Base-by-base conservation (phyloP, 2,797 vertebrate genomes). In the Propithecus deckenii region DNA sequence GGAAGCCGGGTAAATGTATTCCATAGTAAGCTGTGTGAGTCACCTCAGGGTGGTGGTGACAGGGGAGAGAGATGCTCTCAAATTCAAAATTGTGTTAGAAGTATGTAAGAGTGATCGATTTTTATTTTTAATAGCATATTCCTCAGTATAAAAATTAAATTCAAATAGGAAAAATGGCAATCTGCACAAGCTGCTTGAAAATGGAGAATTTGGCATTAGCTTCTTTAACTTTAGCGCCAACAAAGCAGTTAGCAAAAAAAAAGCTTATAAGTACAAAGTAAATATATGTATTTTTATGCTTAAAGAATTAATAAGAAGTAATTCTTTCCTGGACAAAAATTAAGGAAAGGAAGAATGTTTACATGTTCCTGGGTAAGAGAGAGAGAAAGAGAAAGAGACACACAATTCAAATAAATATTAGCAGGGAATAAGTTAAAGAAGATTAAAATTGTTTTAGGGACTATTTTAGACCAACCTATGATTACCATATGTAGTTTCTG, bases 21-120 rank as follows among this genome's bases (percentile, higher is more conserved):
- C 97, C 92, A 86, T 61, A 95, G 74, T 92, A 95, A 96, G 97
- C 96, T 95, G 92, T 91, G 91, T 97, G 97, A 97, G 95, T 97
- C 92, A 98, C 97, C 91, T 98, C 96, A 71, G 97, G 93, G 92
- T 83, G 86, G 69, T 30, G 63, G 57, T 14, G 38, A 61, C 35
- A 78, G 71, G 85, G 85, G 28, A 83, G 28, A 61, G 94, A 95
- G 96, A 95, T 89, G 76, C 93, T 83, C 96, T 96, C 86, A 79
- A 97, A 98, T 97, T 96, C 97, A 98, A 91, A 96, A 96, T 92
- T 95, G 97, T 97, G 97, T 97, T 98, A 97, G 67, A 95, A 94
- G 86, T 90, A 94, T 97, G 97, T 98, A 97, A 98, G 97, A 98
- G 93, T 97, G 96, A 98, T 98, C 96, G 97, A 52, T 94, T 98